phyloP scores from a whole-genome alignment of 2,113 vertebrate species.

The Brachionichthys hirsutus region DNA sequence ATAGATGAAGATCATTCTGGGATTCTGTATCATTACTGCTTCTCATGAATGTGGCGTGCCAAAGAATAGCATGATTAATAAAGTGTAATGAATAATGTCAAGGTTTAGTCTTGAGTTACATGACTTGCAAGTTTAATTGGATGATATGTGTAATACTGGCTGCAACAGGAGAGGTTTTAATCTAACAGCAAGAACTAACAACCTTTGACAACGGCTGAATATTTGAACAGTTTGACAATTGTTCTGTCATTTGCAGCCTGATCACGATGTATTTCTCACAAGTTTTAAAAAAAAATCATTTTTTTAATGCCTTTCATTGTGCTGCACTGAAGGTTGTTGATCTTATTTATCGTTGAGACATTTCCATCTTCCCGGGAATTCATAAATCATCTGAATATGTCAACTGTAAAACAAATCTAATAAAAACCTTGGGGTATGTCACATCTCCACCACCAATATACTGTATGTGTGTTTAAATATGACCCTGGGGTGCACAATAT shows the following conservation, averaged over 20 bases:
- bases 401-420: no score
- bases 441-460: no score
- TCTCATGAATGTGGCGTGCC: constrained; percentile 22
- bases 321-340: no score
- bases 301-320: no score
- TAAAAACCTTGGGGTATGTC: no score
- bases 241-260: not conserved
- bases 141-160: not conserved
- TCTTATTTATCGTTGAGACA: no score
- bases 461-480: no score
- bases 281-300: no score
- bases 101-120: constrained; percentile 20
- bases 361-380: no score
- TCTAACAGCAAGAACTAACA: constrained; percentile 7
- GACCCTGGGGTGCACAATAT: no score
- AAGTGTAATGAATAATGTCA: constrained; percentile 12
- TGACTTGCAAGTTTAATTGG: not conserved
- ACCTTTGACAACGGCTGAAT: constrained; percentile 1
- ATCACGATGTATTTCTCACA: not conserved
- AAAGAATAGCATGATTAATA: constrained; percentile 54
- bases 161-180: constrained; percentile 13
- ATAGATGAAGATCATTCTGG: no score
- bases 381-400: no score
- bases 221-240: not conserved
- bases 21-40: constrained; percentile 45